Evolutionary conservation across 2,888 invertebrate genomes (phyloP), one percentile per base, ranked within the genome.

Genomic region (Netelia melanura): DNA sequence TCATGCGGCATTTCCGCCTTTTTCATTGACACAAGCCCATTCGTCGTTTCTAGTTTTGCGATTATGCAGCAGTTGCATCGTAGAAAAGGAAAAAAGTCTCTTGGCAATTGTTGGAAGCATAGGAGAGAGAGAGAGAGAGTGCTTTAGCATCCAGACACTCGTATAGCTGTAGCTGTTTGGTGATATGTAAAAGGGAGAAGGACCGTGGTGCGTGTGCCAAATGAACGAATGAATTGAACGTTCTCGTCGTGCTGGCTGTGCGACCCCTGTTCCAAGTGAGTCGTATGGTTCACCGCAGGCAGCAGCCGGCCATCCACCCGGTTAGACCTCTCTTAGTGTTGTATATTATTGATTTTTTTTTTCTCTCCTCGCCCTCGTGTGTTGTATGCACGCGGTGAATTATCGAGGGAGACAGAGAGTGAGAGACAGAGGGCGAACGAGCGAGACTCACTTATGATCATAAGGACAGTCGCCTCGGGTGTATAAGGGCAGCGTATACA

Each of bases 281-380:
- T 82, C 58, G 76, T 77, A 65, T 77, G 65, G 77, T 82, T 71
- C 58, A 65, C 77, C 82, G 70, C 74, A 67, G 74, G 78, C 54
- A 62, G 76, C 79, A 75, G 70, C 75, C 75, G 83, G 56, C 77
- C 82, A 77, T 83, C 65, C 80, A 71, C 68, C 76, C 65, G 64
- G 70, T 79, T 71, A 71, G 62, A 43, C 48, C 61, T 71, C 54
- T 70, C 56, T 67, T 70, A 74, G 67, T 81, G 43, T 71, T 65
- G 80, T 81, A 61, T 84, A 72, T 84, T 84, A 84, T 84, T 84
- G 84, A 84, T 84, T 84, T 84, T 84, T 83, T 80, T 84, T 72
- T 80, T 84, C 67, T 84, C 23, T 71, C 44, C 21, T 71, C 56
- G 56, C 52, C 65, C 77, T 71, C 65, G 23, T 65, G 25, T 67